Evolutionary conservation across 2,797 vertebrate species (phyloP), one percentile per base, ranked within the genome.

Genomic region (Lagocephalus sceleratus): DNA sequence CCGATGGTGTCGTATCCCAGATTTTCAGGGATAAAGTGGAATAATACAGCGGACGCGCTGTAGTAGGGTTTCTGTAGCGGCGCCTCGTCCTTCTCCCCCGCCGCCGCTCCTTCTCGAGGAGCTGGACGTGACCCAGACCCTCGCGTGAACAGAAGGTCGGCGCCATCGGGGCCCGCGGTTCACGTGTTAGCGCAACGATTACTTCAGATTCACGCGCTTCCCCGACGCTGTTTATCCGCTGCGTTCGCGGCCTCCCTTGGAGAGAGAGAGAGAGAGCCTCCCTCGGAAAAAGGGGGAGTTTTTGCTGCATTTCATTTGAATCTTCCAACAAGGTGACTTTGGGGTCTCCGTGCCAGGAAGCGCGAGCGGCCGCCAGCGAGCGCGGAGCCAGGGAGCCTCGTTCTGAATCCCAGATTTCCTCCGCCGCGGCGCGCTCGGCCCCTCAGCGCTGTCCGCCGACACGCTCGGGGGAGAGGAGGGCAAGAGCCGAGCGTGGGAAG

Each of bases 401-500:
- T 63, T 59, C 47, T 58, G 56, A 60, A 42, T 47, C 58, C 41
- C 44, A 11, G 57, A 56, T 79, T 72, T 76, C 56, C 69, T 48
- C 60, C 38, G n/a, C 61, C 2, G 57, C 62, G 9, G 50, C 32
- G 32, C 1, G 32, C 12, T 73, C 63, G 15, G 15, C 45, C 78
- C 65, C 63, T 63, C 60, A 20, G 38, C 62, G 53, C 14, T 67
- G 68, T 62, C 63, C 60, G 65, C 75, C 60, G 73, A 73, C 76
- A 63, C 57, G 55, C 42, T 57, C n/a, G 3, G 25, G 53, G 41
- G 45, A 51, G 63, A 22, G 54, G 62, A 59, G 61, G 66, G 39
- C 75, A 83, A 73, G 78, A 65, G 65, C 73, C 17, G 79, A 84
- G 82, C 78, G 85, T 87, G 85, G 82, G 84, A 86, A 87, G 84